Evolutionary conservation across 2,797 vertebrate genomes (phyloP), one percentile per base, ranked within the genome.

Genomic region (Poeciliopsis presidionis): DNA sequence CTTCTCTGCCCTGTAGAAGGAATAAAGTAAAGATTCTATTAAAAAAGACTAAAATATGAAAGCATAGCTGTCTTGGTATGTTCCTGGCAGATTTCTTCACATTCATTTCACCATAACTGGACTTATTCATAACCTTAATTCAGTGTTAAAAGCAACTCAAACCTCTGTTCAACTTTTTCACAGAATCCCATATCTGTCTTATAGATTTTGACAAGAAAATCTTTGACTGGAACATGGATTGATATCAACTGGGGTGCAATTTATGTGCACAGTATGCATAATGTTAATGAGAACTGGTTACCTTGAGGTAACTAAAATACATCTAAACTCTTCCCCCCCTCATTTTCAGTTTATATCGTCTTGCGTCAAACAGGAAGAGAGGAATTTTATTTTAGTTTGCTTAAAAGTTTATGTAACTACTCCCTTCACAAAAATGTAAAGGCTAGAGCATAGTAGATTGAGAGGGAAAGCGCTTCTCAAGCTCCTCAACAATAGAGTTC

Each of bases 401-500:
- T 77, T 77, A 4, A 53, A 53, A 1, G 87, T 72, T 73, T 77
- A 76, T 36, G 22, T 81, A 25, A 75, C 43, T 55, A 49, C 77
- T 74, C 75, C 51, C 41, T 13, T 28, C 43, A 55, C 39, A 75
- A 51, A 72, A 85, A 88, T 59, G 75, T 74, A 75, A 84, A 82
- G 57, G 81, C 84, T 94, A 94, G 63, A 92, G 80, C 94, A 95
- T 92, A n/a, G 97, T 97, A 0, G 97, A 97, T 82, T 97, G 97
- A 79, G 96, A 96, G 2, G 96, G 96, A 84, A 97, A 96, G 63
- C 91, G 92, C 59, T 96, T 96, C 91, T 97, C 97, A 67, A 95
- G 95, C 87, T 97, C 97, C 75, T 97, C 95, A 73, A 96, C 91
- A 11, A 96, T 91, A 57, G 92, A 95, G 93, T 95, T 95, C 91